phyloP scores from a whole-genome alignment of 2,888 invertebrate species.

The Tryphoninae sp. region DNA sequence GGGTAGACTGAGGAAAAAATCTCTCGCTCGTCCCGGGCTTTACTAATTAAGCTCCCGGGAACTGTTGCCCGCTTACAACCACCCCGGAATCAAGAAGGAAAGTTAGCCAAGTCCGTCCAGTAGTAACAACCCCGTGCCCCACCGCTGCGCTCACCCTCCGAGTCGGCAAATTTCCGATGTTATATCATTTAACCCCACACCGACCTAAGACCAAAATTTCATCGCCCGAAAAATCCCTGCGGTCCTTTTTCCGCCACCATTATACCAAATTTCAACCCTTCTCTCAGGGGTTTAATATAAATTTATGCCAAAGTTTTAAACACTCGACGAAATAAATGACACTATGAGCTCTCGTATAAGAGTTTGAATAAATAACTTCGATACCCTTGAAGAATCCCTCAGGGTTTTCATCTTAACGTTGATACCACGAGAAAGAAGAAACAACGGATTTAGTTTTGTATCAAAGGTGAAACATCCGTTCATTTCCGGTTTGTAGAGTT shows the following conservation, averaged over 20 bases:
- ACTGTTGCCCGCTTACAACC: slow-evolving; percentile 56
- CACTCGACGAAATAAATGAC: neutral
- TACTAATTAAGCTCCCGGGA: slow-evolving; percentile 65
- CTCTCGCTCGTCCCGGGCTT: slow-evolving; percentile 38
- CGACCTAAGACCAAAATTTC: neutral
- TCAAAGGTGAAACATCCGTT: slow-evolving; percentile 27
- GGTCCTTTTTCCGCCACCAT: slow-evolving; percentile 54
- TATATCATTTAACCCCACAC: slow-evolving; percentile 40
- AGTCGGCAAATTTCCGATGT: slow-evolving; percentile 45
- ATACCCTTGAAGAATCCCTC: neutral
- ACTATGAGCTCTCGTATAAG: neutral
- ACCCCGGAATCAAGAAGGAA: slow-evolving; percentile 44
- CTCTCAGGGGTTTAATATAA: neutral
- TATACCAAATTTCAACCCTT: slow-evolving; percentile 43
- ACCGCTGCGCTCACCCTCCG: neutral
- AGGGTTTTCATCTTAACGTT: neutral
- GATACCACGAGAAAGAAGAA: slow-evolving; percentile 15
- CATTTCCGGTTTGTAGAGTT: neutral
- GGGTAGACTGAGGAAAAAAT: slow-evolving; percentile 13
- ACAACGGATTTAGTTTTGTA: slow-evolving; percentile 11
- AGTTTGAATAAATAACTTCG: neutral
- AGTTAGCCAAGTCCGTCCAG: slow-evolving; percentile 35
- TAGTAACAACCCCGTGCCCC: slow-evolving; percentile 20
- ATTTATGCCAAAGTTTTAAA: neutral
- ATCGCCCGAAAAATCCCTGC: slow-evolving; percentile 28